Base-by-base conservation (phyloP, 2,888 invertebrate species). In the Scrobipalpa atriplicella region DNA sequence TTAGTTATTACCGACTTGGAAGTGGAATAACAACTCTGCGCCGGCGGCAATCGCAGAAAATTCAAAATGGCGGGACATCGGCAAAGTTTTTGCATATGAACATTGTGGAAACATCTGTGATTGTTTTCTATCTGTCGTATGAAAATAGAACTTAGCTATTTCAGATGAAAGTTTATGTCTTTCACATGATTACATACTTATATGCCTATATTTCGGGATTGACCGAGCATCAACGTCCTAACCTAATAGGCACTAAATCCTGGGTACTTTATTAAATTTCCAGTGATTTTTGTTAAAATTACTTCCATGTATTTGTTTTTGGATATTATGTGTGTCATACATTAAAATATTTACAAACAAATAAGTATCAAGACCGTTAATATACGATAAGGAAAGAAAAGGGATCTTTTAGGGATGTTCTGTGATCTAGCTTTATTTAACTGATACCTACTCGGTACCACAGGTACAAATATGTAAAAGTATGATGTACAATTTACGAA, bases 1-100 rank as follows among this genome's bases (percentile, higher is more conserved):
- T 38, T 38, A 56, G 54, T 56, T 56, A 56, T 56, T 56, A 56
- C 54, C 13, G 54, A 21, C 21, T 47, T 47, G 47, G 47, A 47
- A 47, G n/a, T 47, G 47, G 16, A 47, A 47, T 47, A 47, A 47
- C 47, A 47, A 47, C 47, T 47, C 21, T 56, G 13, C 21, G 54
- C 54, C 54, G 11, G 11, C 21, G 54, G 54, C 54, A 56, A 56
- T 56, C 13, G 54, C 19, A 29, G 54, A 56, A 1, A 29, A 29
- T 56, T 21, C 21, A 21, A 56, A 56, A 21, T 21, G 13, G 11
- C 19, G 10, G 10, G 19, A 52, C 52, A 19, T 52, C 18, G 8
- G 19, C 21, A 11, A 56, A 56, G 21, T 56, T 56, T 56, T 56
- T 21, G 54, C 54, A 56, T 56, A 56, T 56, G 21, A 21, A 29